Conservation (phyloP, 2,888 invertebrate species). For the Argyresthia goedartella region DNA sequence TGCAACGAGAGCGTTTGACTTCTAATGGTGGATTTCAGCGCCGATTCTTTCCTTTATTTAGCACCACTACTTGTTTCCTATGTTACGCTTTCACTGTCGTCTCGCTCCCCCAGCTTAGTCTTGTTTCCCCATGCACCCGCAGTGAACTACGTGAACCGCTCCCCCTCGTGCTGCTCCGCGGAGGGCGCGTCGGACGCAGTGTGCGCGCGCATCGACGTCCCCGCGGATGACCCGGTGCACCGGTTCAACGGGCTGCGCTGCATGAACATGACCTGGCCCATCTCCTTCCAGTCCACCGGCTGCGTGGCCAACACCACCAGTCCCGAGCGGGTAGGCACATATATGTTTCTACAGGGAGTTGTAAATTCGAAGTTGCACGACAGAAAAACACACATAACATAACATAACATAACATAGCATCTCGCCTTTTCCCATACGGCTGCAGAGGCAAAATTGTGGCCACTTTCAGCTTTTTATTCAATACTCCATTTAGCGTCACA, state of each 20-base stretch:
- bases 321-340: neutral
- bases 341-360: neutral
- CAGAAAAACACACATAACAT: too few relatives aligned
- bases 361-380: too few relatives aligned
- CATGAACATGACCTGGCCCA: constrained; percentile 4
- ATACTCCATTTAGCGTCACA: too few relatives aligned
- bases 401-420: neutral
- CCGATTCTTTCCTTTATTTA: too few relatives aligned
- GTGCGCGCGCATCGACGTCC: constrained; percentile 5
- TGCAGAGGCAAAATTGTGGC: too few relatives aligned
- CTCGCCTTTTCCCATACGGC: neutral
- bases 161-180: neutral
- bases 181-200: neutral
- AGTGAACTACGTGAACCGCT: constrained; percentile 3
- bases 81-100: too few relatives aligned
- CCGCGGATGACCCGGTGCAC: constrained; percentile 6
- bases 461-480: too few relatives aligned
- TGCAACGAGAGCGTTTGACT: too few relatives aligned
- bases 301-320: neutral
- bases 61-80: too few relatives aligned
- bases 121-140: neutral
- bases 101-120: too few relatives aligned
- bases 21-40: too few relatives aligned
- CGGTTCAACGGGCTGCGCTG: neutral
- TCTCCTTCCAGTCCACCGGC: constrained; percentile 2